Evolutionary conservation across 2,113 vertebrate species (phyloP).

Genomic region (Syngnathus typhle): DNA sequence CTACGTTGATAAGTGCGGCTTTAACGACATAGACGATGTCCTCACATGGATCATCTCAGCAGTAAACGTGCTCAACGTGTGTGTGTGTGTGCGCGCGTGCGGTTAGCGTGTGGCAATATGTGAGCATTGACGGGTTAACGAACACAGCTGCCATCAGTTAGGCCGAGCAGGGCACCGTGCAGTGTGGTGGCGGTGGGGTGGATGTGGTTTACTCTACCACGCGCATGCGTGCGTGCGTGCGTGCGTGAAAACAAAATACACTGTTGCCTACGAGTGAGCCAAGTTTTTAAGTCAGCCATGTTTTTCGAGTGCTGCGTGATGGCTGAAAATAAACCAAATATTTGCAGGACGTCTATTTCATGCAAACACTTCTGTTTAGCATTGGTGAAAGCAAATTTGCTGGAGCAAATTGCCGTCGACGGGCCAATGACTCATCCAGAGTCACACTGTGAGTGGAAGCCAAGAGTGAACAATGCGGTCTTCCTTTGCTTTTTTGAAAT

Average conservation of each 20-base stretch:
- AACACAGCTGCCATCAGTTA: slow-evolving; percentile 64
- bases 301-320: no score
- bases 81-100: slow-evolving; percentile 19
- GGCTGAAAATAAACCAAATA: no score
- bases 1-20: slow-evolving; percentile 12
- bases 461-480: no score
- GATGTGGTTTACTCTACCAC: slow-evolving; percentile 51
- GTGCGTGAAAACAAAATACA: neutral
- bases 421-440: no score
- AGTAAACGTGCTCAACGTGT: slow-evolving; percentile 40
- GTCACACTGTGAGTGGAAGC: no score
- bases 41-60: slow-evolving; percentile 39
- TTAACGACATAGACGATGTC: slow-evolving; percentile 35
- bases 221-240: slow-evolving; percentile 4
- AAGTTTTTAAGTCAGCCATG: no score
- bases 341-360: no score
- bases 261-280: no score
- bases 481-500: no score
- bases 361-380: no score
- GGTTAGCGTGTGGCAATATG: slow-evolving; percentile 51
- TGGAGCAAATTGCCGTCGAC: no score
- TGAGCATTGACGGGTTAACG: slow-evolving; percentile 47
- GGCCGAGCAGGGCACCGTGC: slow-evolving; percentile 5
- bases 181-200: slow-evolving; percentile 41
- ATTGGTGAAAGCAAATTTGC: no score